Evolutionary conservation across 2,113 vertebrate genomes (phyloP).

Genomic region (Lophura nycthemera): DNA sequence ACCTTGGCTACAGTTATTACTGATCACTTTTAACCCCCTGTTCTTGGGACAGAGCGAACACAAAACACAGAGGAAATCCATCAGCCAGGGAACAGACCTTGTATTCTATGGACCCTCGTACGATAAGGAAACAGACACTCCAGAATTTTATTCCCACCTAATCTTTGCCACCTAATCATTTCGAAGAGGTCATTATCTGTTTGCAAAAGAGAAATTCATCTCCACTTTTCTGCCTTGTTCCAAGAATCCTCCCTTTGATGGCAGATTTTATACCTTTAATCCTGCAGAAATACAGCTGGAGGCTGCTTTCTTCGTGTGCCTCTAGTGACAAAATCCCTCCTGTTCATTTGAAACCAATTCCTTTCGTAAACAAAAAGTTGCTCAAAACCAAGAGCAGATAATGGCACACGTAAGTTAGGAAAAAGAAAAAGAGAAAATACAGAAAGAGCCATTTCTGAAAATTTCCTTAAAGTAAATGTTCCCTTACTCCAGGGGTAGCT

Average conservation of each 20-base stretch:
- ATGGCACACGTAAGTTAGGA: not conserved
- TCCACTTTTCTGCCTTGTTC: not conserved
- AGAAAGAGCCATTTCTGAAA: constrained; percentile 6
- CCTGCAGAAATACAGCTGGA: not conserved
- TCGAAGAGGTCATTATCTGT: constrained; percentile 19
- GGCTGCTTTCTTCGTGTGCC: not conserved
- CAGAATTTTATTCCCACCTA: constrained; percentile 11
- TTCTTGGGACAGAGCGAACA: constrained; percentile 8
- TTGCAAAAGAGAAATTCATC: not conserved
- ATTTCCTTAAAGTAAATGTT: not conserved
- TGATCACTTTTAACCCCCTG: not conserved
- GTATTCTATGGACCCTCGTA: not conserved
- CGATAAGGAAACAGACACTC: not conserved
- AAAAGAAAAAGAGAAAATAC: not conserved
- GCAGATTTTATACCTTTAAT: not conserved
- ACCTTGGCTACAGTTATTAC: not conserved
- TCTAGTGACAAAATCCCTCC: not conserved
- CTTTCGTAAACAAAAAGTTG: constrained; percentile 26
- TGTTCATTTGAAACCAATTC: constrained; percentile 3
- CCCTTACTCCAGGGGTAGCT: not conserved
- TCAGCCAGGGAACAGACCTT: not conserved
- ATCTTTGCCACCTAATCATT: not conserved
- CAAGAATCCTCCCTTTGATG: not conserved
- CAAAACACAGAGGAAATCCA: not conserved
- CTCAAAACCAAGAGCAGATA: constrained; percentile 40